Base-by-base conservation (phyloP, 2,113 vertebrate species). In the Chascanopsetta lugubris region DNA sequence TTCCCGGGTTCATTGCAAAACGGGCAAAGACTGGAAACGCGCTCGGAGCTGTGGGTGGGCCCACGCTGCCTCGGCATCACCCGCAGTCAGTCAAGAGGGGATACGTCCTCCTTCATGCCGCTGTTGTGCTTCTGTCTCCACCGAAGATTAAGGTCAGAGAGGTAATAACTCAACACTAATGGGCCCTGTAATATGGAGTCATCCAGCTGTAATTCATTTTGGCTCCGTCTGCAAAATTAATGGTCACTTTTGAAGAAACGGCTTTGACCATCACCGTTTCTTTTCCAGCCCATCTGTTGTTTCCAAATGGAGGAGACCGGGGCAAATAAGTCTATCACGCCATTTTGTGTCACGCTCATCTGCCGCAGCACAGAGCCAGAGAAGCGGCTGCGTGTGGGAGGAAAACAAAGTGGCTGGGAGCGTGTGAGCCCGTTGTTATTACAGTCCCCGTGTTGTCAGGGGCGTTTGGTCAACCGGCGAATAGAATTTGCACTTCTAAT, bases 261-360 rank as follows among this genome's bases (percentile, higher is more conserved):
- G 61, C 60, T 62, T 76, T 45, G 61, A 73, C 32, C 47, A 18
- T 34, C 18, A 3, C 62, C 26, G 15, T 59, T 68, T 18, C 7
- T 34, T 80, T 64, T 61, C 66, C 32, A 38, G 53, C 25, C 30
- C 22, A 46, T 58, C 42, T 56, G 25, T 42, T 1, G 32, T 48
- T 40, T 77, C 69, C 24, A 57, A 69, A 32, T 36, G 21, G 59
- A 15, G 47, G 54, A 84, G 84, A n/a, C 72, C 64, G 17, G 8
- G 21, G 64, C 62, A 76, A 69, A 77, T 72, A 15, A 49, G 69
- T 69, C n/a, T n/a, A n/a, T n/a, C n/a, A n/a, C n/a, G n/a, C n/a
- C n/a, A n/a, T 82, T 59, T 73, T 82, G 75, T 81, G 74, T 89
- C 77, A 47, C 15, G 22, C 36, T 82, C 72, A 76, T 88, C 69